These are phyloP conservation scores for Netelia virgata DNA, from an alignment of 2,888 invertebrate genomes.

Conservation along the genomic window DNA sequence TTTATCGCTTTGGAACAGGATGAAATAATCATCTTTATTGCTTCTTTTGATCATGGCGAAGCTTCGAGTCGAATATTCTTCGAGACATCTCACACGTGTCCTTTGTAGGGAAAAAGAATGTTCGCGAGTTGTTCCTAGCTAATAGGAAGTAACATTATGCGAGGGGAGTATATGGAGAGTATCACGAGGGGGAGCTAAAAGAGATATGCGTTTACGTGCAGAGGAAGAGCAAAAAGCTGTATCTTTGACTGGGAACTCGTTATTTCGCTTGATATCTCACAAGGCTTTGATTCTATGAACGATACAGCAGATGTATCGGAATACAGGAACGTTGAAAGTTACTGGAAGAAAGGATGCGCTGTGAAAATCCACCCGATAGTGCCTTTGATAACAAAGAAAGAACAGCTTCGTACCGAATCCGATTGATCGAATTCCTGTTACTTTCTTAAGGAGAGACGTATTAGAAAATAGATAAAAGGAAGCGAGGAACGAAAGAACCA, in stretches of 20 bases:
- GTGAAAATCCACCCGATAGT: not conserved
- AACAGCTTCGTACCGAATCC: constrained; percentile 17
- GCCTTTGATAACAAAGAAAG: constrained; percentile 24
- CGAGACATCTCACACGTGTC: constrained; percentile 25
- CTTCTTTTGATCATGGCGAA: constrained; percentile 32
- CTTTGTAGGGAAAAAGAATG: not conserved
- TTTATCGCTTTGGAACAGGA: constrained; percentile 19
- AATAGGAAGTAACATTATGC: not conserved
- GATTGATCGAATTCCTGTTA: constrained; percentile 37
- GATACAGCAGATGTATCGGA: not conserved
- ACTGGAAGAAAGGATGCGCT: not conserved
- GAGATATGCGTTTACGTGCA: constrained; percentile 13
- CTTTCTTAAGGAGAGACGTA: constrained; percentile 16
- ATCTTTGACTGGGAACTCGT: constrained; percentile 37
- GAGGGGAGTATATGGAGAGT: not conserved
- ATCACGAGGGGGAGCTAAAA: constrained; percentile 5
- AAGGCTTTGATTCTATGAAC: constrained; percentile 1
- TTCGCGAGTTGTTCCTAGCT: constrained; percentile 6
- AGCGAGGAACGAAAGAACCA: constrained; percentile 20
- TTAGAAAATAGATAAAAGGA: constrained; percentile 34
- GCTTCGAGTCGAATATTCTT: constrained; percentile 11
- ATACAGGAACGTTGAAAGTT: constrained; percentile 21
- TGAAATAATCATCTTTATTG: constrained; percentile 40
- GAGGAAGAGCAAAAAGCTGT: not conserved
- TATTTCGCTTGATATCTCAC: constrained; percentile 23